Evolutionary conservation across 2,113 vertebrate species (phyloP).

Genomic region (Oncorhynchus gorbuscha): DNA sequence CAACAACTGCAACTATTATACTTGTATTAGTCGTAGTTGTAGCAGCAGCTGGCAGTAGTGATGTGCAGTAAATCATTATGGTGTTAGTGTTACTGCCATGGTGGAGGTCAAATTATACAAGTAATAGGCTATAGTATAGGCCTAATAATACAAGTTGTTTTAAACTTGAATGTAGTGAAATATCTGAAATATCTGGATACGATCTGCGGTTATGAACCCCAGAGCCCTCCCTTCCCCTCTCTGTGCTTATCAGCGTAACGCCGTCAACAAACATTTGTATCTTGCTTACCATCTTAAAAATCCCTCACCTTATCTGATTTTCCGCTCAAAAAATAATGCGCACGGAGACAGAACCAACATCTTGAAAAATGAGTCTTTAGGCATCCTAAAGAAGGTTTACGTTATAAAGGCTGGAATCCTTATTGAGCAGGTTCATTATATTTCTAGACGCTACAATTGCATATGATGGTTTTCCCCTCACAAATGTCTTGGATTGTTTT

Average conservation of each 20-base stretch:
- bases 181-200: neutral
- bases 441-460: neutral
- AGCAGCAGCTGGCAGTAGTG: too few species aligned
- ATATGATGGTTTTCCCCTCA: too few species aligned
- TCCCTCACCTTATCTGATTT: constrained; percentile 52
- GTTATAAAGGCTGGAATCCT: neutral
- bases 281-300: constrained; percentile 41
- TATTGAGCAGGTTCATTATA: neutral
- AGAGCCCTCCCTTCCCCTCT: neutral
- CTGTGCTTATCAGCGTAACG: constrained; percentile 35
- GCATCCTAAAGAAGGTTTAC: neutral
- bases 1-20: too few species aligned
- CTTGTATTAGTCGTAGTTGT: too few species aligned
- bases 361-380: neutral
- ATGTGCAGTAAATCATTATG: too few species aligned
- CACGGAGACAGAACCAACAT: neutral
- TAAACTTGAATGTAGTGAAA: neutral
- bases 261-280: constrained; percentile 42
- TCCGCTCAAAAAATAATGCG: constrained; percentile 39
- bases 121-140: too few species aligned
- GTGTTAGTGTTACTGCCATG: too few species aligned
- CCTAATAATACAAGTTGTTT: too few species aligned
- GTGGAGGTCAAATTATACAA: too few species aligned
- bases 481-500: neutral
- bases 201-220: neutral